Base-by-base conservation (phyloP, 2,113 vertebrate species). In the Ginglymostoma cirratum region DNA sequence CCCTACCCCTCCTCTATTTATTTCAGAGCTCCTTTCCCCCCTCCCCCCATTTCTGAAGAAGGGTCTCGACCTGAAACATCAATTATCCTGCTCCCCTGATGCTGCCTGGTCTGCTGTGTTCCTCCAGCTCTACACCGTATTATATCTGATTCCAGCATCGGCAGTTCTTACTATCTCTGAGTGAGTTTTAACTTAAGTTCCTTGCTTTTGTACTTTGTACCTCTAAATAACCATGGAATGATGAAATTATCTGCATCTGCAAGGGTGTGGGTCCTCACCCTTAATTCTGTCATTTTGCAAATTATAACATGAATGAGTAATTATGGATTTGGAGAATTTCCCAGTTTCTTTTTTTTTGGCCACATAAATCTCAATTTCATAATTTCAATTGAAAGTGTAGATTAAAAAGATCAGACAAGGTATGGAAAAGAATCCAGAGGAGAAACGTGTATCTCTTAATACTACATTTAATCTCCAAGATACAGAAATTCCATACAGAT, bases 401-500 rank as follows among this genome's bases (percentile, higher is more conserved):
- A 38, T 66, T n/a, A 38, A 93, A 38, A 90, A 17, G 86, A 55
- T 30, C 45, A 55, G 45, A 93, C 15, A 5, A 66, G 21, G 66
- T 42, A 66, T 19, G 38, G 34, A 93, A 38, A 15, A 67, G 27
- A 90, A 90, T 90, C 24, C 87, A 65, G 85, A 52, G 52, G 5
- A 19, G 55, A 65, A 92, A 61, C 0, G 15, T 92, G 87, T 65
- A 65, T 92, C 30, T 27, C 12, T 55, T 65, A 92, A 92, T 55
- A 48, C 86, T 55, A 90, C 42, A 67, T 93, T 93, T 93, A 93
- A 93, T 93, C 38, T 66, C 7, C 89, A 65, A 67, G 61, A 2
- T 66, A 92, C 89, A 92, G 89, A 93, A 42, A 38, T 42, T 34
- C 65, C 89, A 93, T 61, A 66, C 34, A 93, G 89, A 67, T 93